Evolutionary conservation across 1,140 invertebrate genomes (phyloP), one percentile per base, ranked within the genome.

Genomic region (Drosophila truncata): DNA sequence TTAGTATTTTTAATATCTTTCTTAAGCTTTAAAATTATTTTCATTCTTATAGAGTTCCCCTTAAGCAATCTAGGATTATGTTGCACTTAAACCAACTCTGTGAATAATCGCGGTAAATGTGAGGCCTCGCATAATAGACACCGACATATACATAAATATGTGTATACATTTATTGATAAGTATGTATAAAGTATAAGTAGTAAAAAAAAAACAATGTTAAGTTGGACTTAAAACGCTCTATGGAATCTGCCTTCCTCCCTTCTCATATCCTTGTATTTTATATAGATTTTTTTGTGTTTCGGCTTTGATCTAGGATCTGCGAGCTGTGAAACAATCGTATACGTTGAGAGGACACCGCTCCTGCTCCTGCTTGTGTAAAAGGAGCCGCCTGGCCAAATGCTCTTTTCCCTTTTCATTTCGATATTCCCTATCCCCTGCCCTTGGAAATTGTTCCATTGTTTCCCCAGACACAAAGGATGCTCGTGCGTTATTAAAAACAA

Each of bases 401-500:
- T 88, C 77, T 71, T 85, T 83, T 82, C 72, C 61, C 33, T 35
- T 37, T 42, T 16, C 76, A 69, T 74, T 67, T 62, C 29, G 29
- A 14, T 14, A 31, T 16, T 37, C 29, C 52, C 39, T 54, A 4
- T 10, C 10, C 31, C 31, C 10, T 33, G 11, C 2, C 2, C 31
- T 29, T 29, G 41, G 14, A 46, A 75, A 35, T 23, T 23, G 42
- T 23, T 18, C 55, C 62, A 64, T 64, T 65, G 70, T 70, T 57
- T 39, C 49, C 49, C n/a, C n/a, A n/a, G n/a, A 14, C 18, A 78
- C 67, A 70, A 77, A 65, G 62, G 62, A 80, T 47, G 73, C 60
- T 55, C 33, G 47, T 65, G 70, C 86, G 85, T 90, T 90, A 90
- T 90, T 90, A 90, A 90, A 90, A 85, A 91, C 74, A 90, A 90